Percentiles rank a stretch among this genome's conserved stretches.
These are phyloP conservation scores for Pyrrhia umbra DNA, from an alignment of 2,888 invertebrate genomes.

Conservation along the genomic window DNA sequence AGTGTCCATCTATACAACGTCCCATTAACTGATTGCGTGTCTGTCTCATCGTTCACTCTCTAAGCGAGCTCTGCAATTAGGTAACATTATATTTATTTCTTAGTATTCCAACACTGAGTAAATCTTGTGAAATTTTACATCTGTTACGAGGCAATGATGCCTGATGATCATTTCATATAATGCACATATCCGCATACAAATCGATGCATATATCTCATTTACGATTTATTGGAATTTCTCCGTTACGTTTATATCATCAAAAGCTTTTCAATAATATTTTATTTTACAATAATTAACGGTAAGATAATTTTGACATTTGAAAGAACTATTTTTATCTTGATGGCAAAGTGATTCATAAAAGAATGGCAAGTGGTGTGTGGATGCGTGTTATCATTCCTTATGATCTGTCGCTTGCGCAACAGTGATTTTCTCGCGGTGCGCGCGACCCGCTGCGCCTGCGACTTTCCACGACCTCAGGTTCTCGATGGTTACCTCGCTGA, in stretches of 20 bases:
- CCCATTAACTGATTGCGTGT: constrained; percentile 72
- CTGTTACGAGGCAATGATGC: constrained; percentile 50
- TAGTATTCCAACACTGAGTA: constrained; percentile 68
- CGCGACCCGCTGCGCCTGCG: constrained; percentile 58
- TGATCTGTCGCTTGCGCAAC: constrained; percentile 64
- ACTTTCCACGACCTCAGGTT: constrained; percentile 78
- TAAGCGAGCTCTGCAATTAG: constrained; percentile 72
- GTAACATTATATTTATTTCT: constrained; percentile 75
- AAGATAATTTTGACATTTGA: constrained; percentile 26
- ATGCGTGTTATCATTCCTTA: constrained; percentile 43
- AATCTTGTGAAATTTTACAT: constrained; percentile 72
- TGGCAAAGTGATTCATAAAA: constrained; percentile 5
- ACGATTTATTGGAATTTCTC: constrained; percentile 46
- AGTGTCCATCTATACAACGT: constrained; percentile 48
- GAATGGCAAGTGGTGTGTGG: constrained; percentile 15
- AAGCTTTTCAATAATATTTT: constrained; percentile 34
- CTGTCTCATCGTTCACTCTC: constrained; percentile 68
- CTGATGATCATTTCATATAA: constrained; percentile 38
- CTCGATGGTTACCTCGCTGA: constrained; percentile 56
- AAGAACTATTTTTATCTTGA: constrained; percentile 20
- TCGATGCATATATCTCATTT: constrained; percentile 31
- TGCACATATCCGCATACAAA: constrained; percentile 48
- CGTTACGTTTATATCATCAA: neutral
- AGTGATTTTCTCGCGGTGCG: constrained; percentile 66
- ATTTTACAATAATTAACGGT: constrained; percentile 10